Percentiles rank a stretch among this genome's conserved stretches.
phyloP scores from a whole-genome alignment of 2,113 vertebrate genomes.

The Larimichthys crocea region DNA sequence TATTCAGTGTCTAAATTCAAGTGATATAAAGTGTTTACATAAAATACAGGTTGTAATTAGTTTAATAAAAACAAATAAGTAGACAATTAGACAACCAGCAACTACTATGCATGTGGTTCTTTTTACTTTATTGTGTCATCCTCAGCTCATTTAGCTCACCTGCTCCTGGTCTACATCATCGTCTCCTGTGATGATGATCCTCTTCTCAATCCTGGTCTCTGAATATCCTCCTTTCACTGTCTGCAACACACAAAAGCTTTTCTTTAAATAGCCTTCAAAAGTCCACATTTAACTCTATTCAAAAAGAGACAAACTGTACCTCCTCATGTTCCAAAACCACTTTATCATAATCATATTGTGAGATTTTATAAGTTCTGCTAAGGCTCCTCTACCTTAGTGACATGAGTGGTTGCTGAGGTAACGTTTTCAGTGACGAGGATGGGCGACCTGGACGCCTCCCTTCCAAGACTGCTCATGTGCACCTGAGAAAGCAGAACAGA shows the following conservation, averaged over 20 bases:
- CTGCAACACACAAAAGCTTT: constrained; percentile 79
- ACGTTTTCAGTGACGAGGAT: constrained; percentile 91
- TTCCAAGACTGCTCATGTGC: constrained; percentile 77
- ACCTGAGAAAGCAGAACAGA: constrained; percentile 69
- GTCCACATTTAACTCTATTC: neutral
- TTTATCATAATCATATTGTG: neutral
- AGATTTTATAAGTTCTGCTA: constrained; percentile 6
- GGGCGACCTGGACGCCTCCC: constrained; percentile 79
- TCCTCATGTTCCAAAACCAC: neutral
- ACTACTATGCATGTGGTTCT: neutral
- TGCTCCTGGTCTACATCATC: constrained; percentile 99
- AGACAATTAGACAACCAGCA: neutral
- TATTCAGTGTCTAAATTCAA: neutral
- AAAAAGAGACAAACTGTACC: neutral
- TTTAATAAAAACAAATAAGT: neutral
- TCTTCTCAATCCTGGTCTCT: constrained; percentile 98
- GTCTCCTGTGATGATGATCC: constrained; percentile 99
- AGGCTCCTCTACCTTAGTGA: constrained; percentile 90
- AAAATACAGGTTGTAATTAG: neutral
- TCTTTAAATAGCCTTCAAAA: constrained; percentile 18
- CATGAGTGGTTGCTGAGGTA: constrained; percentile 97
- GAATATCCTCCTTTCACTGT: constrained; percentile 99
- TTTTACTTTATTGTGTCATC: neutral
- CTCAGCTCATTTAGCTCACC: constrained; percentile 78
- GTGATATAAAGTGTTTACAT: neutral